A percentile compares a stretch with the other conserved stretches of the same genome.
These are phyloP conservation scores for Zaprionus tsacasi DNA, from an alignment of 1,140 invertebrate genomes.

Conservation along the genomic window DNA sequence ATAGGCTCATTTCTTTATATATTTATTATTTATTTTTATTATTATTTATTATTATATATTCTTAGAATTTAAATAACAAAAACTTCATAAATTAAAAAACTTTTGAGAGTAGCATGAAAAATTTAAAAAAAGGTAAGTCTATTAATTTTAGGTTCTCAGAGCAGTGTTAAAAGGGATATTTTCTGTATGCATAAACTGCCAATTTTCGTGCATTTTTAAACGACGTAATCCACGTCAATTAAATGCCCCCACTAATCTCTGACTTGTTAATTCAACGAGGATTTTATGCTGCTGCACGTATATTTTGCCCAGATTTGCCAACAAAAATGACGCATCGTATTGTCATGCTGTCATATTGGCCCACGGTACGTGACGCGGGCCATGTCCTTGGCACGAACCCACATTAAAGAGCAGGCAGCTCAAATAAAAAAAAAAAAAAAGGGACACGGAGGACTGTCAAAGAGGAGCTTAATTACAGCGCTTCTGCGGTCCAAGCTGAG, in stretches of 20 bases:
- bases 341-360: constrained; percentile 16
- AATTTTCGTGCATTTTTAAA: neutral
- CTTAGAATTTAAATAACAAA: too few species aligned
- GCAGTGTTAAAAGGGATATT: neutral
- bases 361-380: constrained; percentile 36
- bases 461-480: constrained; percentile 65
- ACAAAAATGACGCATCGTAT: constrained; percentile 46
- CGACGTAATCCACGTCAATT: neutral
- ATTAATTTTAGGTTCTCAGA: too few species aligned
- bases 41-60: too few species aligned
- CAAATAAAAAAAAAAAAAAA: constrained; percentile 8
- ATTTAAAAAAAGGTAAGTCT: too few species aligned
- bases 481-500: constrained; percentile 12
- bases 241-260: constrained; percentile 7
- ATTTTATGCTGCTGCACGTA: constrained; percentile 21
- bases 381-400: constrained; percentile 57
- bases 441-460: constrained; percentile 56
- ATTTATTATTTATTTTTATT: too few species aligned
- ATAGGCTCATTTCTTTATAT: too few species aligned
- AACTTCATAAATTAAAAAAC: too few species aligned
- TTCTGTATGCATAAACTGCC: neutral
- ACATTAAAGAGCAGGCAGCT: constrained; percentile 21
- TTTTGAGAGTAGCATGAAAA: neutral
- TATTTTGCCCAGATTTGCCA: constrained; percentile 18
- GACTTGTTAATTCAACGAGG: constrained; percentile 31